Conservation (phyloP, 1,140 invertebrate genomes). For the Stenopsyche tienmushanensis region DNA sequence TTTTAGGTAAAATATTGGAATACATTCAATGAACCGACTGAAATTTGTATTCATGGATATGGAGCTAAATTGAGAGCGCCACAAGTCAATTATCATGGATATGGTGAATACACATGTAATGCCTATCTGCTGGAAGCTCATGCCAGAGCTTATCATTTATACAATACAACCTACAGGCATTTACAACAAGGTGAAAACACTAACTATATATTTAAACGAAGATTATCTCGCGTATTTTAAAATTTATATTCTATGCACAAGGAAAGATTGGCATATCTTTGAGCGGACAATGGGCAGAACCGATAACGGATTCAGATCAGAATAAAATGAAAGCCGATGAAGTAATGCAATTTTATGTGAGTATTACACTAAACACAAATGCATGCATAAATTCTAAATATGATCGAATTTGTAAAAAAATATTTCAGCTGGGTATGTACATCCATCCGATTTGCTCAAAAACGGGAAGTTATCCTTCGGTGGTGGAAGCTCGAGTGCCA, state of each 20-base stretch:
- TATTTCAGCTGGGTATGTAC: slow-evolving; percentile 42
- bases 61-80: slow-evolving; percentile 44
- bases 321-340: slow-evolving; percentile 52
- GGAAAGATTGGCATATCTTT: slow-evolving; percentile 58
- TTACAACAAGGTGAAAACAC: slow-evolving; percentile 48
- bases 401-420: not conserved
- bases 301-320: slow-evolving; percentile 44
- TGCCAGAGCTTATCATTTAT: slow-evolving; percentile 55
- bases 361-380: too few relatives aligned
- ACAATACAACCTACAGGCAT: slow-evolving; percentile 53
- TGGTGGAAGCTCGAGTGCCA: slow-evolving; percentile 43
- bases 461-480: slow-evolving; percentile 44
- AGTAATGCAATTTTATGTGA: slow-evolving; percentile 46
- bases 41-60: slow-evolving; percentile 47
- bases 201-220: too few relatives aligned
- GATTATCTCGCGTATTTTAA: too few relatives aligned
- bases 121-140: slow-evolving; percentile 59
- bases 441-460: slow-evolving; percentile 43
- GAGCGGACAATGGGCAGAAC: slow-evolving; percentile 53
- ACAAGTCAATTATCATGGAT: slow-evolving; percentile 45
- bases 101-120: slow-evolving; percentile 55
- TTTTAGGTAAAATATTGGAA: slow-evolving; percentile 49
- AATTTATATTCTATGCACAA: too few relatives aligned
- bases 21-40: slow-evolving; percentile 54
- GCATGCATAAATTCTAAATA: not conserved